A percentile compares a stretch with the other conserved stretches of the same genome.
These are phyloP conservation scores for Proctacanthus coquilletti DNA, from an alignment of 1,140 invertebrate genomes.

Conservation along the genomic window DNA sequence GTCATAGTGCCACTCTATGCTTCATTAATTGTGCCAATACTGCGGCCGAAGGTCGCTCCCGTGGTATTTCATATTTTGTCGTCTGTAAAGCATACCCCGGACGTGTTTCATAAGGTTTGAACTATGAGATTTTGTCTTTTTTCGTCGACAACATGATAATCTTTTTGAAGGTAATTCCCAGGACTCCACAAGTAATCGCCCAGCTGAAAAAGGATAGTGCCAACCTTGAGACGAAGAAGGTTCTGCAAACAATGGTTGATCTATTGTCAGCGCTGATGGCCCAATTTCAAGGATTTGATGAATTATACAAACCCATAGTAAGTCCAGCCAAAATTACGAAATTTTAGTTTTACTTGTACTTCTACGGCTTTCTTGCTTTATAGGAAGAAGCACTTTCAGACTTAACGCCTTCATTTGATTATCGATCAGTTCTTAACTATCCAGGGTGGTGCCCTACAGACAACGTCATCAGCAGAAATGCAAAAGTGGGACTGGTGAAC, in stretches of 20 bases:
- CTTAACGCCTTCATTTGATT: slow-evolving; percentile 8
- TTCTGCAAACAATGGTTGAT: slow-evolving; percentile 34
- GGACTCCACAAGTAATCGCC: slow-evolving; percentile 19
- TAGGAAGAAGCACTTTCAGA: slow-evolving; percentile 12
- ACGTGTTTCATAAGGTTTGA: slow-evolving; percentile 31
- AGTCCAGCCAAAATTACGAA: too few species aligned
- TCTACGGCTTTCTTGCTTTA: neutral
- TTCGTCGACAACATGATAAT: too few species aligned
- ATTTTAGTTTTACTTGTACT: neutral
- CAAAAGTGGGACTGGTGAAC: slow-evolving; percentile 63
- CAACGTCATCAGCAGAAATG: slow-evolving; percentile 12
- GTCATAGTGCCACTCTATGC: slow-evolving; percentile 32
- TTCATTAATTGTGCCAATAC: slow-evolving; percentile 29
- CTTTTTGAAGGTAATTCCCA: slow-evolving; percentile 20
- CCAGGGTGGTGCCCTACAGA: slow-evolving; percentile 13
- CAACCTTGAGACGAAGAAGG: slow-evolving; percentile 22
- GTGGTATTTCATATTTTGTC: slow-evolving; percentile 38
- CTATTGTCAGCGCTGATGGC: slow-evolving; percentile 32
- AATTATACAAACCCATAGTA: slow-evolving; percentile 23
- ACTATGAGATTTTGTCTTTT: neutral
- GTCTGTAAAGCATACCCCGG: slow-evolving; percentile 30
- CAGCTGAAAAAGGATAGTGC: slow-evolving; percentile 14
- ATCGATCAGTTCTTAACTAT: slow-evolving; percentile 12
- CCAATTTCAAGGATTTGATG: slow-evolving; percentile 31
- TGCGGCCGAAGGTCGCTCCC: slow-evolving; percentile 30